Evolutionary conservation across 2,888 invertebrate genomes (phyloP), one percentile per base, ranked within the genome.

Genomic region (Tricholauxania praeusta): DNA sequence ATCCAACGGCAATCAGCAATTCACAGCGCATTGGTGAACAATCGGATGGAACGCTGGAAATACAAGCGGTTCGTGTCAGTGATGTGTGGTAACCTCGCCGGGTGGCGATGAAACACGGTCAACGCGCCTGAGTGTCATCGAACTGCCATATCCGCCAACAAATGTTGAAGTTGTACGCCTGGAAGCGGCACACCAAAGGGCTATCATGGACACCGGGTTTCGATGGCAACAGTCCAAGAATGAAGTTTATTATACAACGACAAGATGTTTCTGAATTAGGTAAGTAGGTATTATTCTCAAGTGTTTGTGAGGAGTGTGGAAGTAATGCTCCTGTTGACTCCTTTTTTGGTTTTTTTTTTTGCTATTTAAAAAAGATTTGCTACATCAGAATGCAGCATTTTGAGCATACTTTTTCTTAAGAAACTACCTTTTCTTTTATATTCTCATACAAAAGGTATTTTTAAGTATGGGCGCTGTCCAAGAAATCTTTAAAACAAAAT

Each of bases 121-220:
- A 52, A 97, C 97, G 0, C 89, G 92, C 62, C 88, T 96, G 62
- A 93, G 92, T 82, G 96, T 99, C 80, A 97, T 99, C 81, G 99
- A 99, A 87, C 89, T 98, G 78, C 99, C 99, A 0, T 96, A 95
- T 84, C 93, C 97, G 39, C 99, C 99, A 0, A 93, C 93, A 62
- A 95, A 95, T 83, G 95, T 96, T 0, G 91, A 92, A 78, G 98
- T 97, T 0, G 88, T 88, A 72, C 89, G 93, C 77, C 83, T 93
- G 1, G 92, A 93, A 67, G 89, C 90, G 7, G 89, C 91, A 15
- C 92, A 92, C 74, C 92, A 92, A 79, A 91, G 91, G 83, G 94
- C 95, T 99, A 4, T 93, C 93, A 22, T 99, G 99, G 98, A 94
- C 94, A 14, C 94, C 96, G 0, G 97, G 97, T 47, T 99, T 98